Percentiles rank a stretch among this genome's conserved stretches.
These are phyloP conservation scores for Isaurus tuberculatus DNA, from an alignment of 92 coral and sea anemone species.

Conservation along the genomic window DNA sequence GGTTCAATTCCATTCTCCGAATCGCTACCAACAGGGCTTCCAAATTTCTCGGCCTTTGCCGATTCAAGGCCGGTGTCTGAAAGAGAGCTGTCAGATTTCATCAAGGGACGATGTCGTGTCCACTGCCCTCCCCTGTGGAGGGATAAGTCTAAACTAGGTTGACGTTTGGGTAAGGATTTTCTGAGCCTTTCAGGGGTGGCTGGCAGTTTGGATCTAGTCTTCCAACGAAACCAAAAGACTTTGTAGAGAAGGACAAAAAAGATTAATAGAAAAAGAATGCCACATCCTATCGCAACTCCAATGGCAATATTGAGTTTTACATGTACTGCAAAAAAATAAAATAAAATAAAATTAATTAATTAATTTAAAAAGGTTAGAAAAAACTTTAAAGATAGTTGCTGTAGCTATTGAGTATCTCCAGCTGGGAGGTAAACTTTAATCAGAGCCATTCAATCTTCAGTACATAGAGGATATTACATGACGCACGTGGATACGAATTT, in stretches of 20 bases:
- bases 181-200: constrained; percentile 35
- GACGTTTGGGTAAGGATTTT: constrained; percentile 49
- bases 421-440: too few species aligned
- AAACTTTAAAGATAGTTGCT: neutral
- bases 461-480: too few species aligned
- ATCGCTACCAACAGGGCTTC: constrained; percentile 74
- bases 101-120: constrained; percentile 78
- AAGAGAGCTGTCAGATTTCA: constrained; percentile 93
- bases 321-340: constrained; percentile 53
- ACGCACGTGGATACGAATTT: too few species aligned
- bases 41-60: constrained; percentile 55
- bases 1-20: constrained; percentile 74
- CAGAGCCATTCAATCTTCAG: too few species aligned
- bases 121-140: constrained; percentile 59
- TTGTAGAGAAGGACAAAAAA: constrained; percentile 83
- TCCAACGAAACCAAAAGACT: constrained; percentile 62
- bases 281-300: constrained; percentile 80
- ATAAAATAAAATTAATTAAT: neutral
- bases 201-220: constrained; percentile 10
- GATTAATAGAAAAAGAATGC: constrained; percentile 63
- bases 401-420: neutral
- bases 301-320: constrained; percentile 80
- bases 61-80: constrained; percentile 76
- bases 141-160: constrained; percentile 60
- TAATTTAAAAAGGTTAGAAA: neutral